Evolutionary conservation across 2,113 vertebrate genomes (phyloP).

Genomic region (Nannospalax galili): DNA sequence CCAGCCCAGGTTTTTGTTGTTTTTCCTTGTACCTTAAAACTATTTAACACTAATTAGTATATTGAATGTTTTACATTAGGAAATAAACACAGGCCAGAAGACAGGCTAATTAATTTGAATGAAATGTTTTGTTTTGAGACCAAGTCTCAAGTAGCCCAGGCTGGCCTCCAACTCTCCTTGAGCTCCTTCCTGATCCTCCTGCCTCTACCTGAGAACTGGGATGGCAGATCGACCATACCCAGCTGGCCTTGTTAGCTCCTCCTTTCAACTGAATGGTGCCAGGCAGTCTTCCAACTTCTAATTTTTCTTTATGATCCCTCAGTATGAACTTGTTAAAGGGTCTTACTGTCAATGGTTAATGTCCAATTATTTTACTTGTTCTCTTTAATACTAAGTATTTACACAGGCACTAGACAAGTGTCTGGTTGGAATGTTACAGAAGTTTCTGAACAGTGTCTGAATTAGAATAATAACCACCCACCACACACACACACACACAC

Average conservation of each 20-base stretch:
- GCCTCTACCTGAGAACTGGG: too few relatives aligned
- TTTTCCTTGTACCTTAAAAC: neutral
- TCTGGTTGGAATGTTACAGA: neutral
- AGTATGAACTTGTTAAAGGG: neutral
- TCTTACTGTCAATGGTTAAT: neutral
- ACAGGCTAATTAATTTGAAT: neutral
- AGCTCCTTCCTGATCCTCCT: too few relatives aligned
- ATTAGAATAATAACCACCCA: neutral
- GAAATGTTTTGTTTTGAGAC: neutral
- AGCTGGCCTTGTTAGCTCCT: too few relatives aligned
- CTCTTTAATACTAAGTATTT: neutral
- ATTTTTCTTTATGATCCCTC: neutral
- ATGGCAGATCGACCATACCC: too few relatives aligned
- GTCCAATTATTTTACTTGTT: neutral
- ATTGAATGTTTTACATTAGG: neutral
- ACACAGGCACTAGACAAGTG: neutral
- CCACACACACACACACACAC: too few relatives aligned
- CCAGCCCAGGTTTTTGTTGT: neutral
- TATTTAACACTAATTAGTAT: constrained; percentile 30
- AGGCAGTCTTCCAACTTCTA: neutral
- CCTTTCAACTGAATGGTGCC: neutral
- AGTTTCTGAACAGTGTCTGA: neutral
- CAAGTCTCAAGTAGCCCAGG: neutral
- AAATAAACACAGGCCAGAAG: neutral
- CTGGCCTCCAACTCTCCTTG: too few relatives aligned